A percentile compares a stretch with the other conserved stretches of the same genome.
phyloP scores from a whole-genome alignment of 2,888 invertebrate species.

The Pterostichus madidus region DNA sequence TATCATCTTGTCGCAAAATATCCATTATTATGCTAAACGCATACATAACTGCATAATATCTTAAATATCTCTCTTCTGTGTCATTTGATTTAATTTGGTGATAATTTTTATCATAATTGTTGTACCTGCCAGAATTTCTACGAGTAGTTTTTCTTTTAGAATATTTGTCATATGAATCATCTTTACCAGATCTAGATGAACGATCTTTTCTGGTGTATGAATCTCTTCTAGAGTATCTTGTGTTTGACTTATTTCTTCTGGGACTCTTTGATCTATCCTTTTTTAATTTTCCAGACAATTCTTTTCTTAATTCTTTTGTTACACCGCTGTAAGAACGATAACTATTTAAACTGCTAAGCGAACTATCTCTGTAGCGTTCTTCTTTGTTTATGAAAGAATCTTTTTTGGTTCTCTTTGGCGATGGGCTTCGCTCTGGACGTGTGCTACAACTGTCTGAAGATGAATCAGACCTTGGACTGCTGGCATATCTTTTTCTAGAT shows the following conservation, averaged over 20 bases:
- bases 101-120: slow-evolving; percentile 37
- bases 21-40: slow-evolving; percentile 62
- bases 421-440: background rate
- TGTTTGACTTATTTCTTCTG: slow-evolving; percentile 2
- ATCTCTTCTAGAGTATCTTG: slow-evolving; percentile 19
- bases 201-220: background rate
- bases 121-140: slow-evolving; percentile 14
- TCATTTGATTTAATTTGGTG: slow-evolving; percentile 27
- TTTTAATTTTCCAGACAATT: slow-evolving; percentile 22
- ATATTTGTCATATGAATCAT: slow-evolving; percentile 21
- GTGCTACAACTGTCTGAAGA: background rate
- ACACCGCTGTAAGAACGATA: slow-evolving; percentile 14
- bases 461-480: slow-evolving; percentile 35
- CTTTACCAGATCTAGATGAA: slow-evolving; percentile 7
- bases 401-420: slow-evolving; percentile 23
- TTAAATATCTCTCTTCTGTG: slow-evolving; percentile 55
- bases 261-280: slow-evolving; percentile 4
- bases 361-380: slow-evolving; percentile 1
- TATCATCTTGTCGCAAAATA: slow-evolving; percentile 56
- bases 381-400: slow-evolving; percentile 9
- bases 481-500: slow-evolving; percentile 3
- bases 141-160: background rate
- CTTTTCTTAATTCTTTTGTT: slow-evolving; percentile 30
- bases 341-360: background rate
- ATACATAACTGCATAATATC: slow-evolving; percentile 64